Base-by-base conservation (phyloP, 2,113 vertebrate species). In the Oreochromis aureus region DNA sequence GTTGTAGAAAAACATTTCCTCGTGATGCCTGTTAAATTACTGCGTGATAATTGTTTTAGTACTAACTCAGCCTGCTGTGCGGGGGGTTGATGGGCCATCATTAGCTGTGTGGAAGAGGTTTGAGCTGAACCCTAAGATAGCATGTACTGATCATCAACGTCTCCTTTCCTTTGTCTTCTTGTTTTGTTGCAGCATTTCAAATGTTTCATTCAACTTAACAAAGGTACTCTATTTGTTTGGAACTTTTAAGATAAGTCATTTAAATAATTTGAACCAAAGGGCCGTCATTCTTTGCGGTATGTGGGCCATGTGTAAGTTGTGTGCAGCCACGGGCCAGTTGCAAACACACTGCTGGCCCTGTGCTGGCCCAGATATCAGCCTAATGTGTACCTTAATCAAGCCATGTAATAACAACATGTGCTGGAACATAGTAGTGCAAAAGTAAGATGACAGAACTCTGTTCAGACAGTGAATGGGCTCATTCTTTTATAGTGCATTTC, bases 41-140 rank as follows among this genome's bases (percentile, higher is more conserved):
- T 58, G 56, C 24, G 56, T 85, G 83, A 91, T 94, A 91, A 94
- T 94, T 94, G 91, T 93, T 93, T 90, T 71, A 76, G 89, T 85
- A 83, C 78, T 84, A 91, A 58, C 85, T 11, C 19, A 59, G 51
- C 58, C 69, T 30, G 71, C 88, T 66, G 79, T 19, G 79, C 39
- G 51, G 87, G 86, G 88, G 90, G 85, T 66, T 87, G 91, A 91
- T 91, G 76, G 79, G 80, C 59, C 19, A 39, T 90, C 89, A 88
- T 92, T 87, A 86, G 30, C 79, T 34, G 41, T 10, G 63, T 61
- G 10, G 76, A 86, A 73, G 27, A 88, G 41, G 44, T 89, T 86
- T 86, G 34, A 89, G 46, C 59, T 34, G n/a, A 84, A 61, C 15
- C n/a, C 39, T n/a, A 32, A 55, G 51, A 39, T 16, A 41, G 27